Evolutionary conservation across 2,888 invertebrate genomes (phyloP), one percentile per base, ranked within the genome.

Genomic region (Coleophora deauratella): DNA sequence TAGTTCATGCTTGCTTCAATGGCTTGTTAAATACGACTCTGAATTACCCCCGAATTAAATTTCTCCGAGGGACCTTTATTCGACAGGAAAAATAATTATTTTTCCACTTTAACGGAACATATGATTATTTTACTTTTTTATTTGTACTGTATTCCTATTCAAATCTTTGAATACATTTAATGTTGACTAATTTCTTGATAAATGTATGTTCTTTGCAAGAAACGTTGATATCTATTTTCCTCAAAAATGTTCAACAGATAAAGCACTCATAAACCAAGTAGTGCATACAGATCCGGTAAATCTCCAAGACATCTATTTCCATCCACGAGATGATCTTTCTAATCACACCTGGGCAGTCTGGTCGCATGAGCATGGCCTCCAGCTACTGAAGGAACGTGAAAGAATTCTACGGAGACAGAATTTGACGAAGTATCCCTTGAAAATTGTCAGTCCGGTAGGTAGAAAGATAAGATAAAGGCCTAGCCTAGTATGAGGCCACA

Each of bases 381-480:
- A 57, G 31, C 42, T 72, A 2, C 50, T 52, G 1, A 49, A 66
- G 10, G 71, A 73, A 2, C 52, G 55, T 0, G 57, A 64, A 9
- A 65, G 61, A 35, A 62, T 70, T 1, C 33, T 54, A 1, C 53
- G 79, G 32, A 61, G 78, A 35, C 54, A 53, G 0, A 54, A 81
- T 36, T 51, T 81, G 31, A 63, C 66, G 31, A 54, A 59, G 12
- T 64, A 69, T 45, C 61, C 72, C 1, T 41, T 81, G 13, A 71
- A 57, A 43, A 72, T 81, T 30, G 68, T 72, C 14, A 60, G 72
- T 8, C 82, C 81, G 47, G 82, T 80, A 71, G 27, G 49, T 31
- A 4, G 31, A 12, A 12, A 7, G 1, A 12, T 34, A 21, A 21
- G 21, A n/a, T n/a, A n/a, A n/a, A n/a, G n/a, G n/a, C n/a, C n/a